Evolutionary conservation across 1,140 invertebrate species (phyloP).

Genomic region (Ceratina japonica): DNA sequence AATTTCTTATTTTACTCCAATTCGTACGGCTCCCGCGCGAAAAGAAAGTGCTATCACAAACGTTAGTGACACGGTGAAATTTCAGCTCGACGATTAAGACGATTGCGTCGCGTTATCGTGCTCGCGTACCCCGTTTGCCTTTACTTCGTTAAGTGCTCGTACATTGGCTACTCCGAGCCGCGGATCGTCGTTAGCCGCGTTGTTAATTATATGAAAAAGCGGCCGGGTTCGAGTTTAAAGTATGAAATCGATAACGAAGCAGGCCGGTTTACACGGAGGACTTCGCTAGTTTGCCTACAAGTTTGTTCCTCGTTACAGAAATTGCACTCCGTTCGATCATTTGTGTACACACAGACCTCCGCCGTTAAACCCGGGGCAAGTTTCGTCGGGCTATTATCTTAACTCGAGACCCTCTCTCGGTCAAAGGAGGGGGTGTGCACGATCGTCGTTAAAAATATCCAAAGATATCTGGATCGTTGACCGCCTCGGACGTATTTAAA

Average conservation of each 20-base stretch:
- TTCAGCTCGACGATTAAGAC: too few relatives aligned
- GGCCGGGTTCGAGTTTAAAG: background rate
- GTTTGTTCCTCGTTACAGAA: constrained; percentile 42
- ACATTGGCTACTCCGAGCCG: too few relatives aligned
- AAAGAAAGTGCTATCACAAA: too few relatives aligned
- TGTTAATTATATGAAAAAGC: constrained; percentile 27
- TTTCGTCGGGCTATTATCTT: constrained; percentile 22
- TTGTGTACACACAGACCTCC: constrained; percentile 25
- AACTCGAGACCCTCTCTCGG: background rate
- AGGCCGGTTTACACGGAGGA: constrained; percentile 34
- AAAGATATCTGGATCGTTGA: constrained; percentile 7
- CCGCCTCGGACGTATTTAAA: background rate
- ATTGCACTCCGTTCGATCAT: constrained; percentile 37
- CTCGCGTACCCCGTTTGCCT: too few relatives aligned
- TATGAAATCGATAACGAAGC: constrained; percentile 33
- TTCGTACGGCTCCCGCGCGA: too few relatives aligned
- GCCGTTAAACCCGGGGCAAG: constrained; percentile 4
- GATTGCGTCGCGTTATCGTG: too few relatives aligned
- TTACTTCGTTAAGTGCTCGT: too few relatives aligned
- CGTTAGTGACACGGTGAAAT: too few relatives aligned
- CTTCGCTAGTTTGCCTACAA: constrained; percentile 29
- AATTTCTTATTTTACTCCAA: background rate
- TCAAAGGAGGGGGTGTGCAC: background rate
- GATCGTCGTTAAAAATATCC: constrained; percentile 4
- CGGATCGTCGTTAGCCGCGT: background rate